Evolutionary conservation across 2,797 vertebrate genomes (phyloP), one percentile per base, ranked within the genome.

Genomic region (Galago senegalensis): DNA sequence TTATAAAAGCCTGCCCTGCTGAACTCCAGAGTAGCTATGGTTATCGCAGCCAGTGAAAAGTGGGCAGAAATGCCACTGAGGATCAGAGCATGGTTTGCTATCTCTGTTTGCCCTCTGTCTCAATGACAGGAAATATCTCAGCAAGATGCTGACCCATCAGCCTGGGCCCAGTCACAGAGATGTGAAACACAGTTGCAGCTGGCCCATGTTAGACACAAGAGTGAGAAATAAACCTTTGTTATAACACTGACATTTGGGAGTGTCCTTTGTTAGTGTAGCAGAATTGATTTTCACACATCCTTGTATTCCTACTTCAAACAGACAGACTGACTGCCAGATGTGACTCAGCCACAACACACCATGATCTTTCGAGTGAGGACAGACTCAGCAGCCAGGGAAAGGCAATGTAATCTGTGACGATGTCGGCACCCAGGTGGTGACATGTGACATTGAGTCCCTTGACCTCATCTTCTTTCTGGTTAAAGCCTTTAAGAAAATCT

Each of bases 401-500:
- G 37, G 29, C 34, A 82, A 16, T 2, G 6, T 29, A 4, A 69
- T 40, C 72, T 21, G 4, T 12, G 18, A 58, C 7, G 4, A 40
- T 61, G 89, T 75, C 58, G 46, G n/a, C 21, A 31, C 46, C 60
- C 17, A 4, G 43, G 16, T 14, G 53, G n/a, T 20, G 6, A 5
- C 27, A 10, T n/a, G n/a, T 20, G 21, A 34, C 58, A 12, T 61
- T 65, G 12, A 53, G 10, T 53, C 29, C 23, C 23, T 79, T 60
- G 85, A 43, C 87, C 18, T 72, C 53, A 75, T 53, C 40, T 63
- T 86, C 65, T 85, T 53, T 87, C 46, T 65, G 63, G 5, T 91
- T 82, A 87, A 88, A 40, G 18, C n/a, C 70, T n/a, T 79, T 58
- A 53, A 58, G 16, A 94, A 94, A 90, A 61, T 69, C 56, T 81